Evolutionary conservation across 2,888 invertebrate genomes (phyloP).

Genomic region (Palloptera scutellata): DNA sequence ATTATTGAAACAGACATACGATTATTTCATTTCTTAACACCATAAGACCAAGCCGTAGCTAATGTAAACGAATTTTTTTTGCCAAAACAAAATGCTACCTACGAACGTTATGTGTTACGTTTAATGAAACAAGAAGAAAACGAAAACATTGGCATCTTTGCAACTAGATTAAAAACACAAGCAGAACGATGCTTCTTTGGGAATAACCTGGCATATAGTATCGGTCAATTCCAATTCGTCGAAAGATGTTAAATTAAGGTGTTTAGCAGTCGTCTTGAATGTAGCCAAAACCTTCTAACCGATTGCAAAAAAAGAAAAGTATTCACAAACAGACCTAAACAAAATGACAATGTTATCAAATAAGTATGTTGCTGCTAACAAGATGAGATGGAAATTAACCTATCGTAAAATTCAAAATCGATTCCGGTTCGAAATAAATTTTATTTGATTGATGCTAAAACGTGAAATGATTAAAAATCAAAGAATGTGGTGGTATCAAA

Average conservation of each 20-base stretch:
- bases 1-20: too few species aligned
- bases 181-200: constrained; percentile 22
- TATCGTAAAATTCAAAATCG: too few species aligned
- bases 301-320: neutral
- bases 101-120: constrained; percentile 21
- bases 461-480: too few species aligned
- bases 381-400: too few species aligned
- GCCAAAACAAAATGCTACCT: constrained; percentile 16
- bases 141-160: constrained; percentile 16
- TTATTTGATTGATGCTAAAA: too few species aligned
- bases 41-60: too few species aligned
- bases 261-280: neutral
- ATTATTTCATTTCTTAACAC: too few species aligned
- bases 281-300: constrained; percentile 6
- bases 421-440: too few species aligned
- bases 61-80: constrained; percentile 9
- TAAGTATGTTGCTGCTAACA: too few species aligned
- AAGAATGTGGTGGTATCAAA: too few species aligned
- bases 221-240: neutral
- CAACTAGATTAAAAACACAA: constrained; percentile 18
- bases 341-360: too few species aligned
- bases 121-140: too few species aligned
- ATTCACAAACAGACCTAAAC: neutral
- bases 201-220: constrained; percentile 3
- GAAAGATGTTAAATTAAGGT: constrained; percentile 13